Conservation (phyloP, 2,888 invertebrate genomes). For the Catocala sponsa region DNA sequence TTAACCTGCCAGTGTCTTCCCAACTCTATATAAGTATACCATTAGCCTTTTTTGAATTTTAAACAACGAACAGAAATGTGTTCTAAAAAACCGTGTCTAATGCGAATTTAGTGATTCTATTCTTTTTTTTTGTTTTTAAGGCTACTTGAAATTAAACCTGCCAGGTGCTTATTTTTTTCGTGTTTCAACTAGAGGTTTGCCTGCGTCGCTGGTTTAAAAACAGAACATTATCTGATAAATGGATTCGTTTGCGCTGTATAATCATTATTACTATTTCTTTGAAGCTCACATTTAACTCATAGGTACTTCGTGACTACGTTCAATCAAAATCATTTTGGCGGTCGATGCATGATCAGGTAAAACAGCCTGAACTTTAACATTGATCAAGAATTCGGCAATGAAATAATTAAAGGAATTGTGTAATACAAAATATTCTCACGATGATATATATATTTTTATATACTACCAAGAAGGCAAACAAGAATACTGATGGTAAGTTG, state of each 20-base stretch:
- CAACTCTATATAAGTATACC: not conserved
- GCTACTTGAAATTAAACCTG: constrained; percentile 5
- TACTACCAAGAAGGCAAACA: no score
- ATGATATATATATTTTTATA: not conserved
- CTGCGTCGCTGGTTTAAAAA: no score
- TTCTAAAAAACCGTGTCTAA: constrained; percentile 5
- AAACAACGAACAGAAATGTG: not conserved
- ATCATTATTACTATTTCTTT: constrained; percentile 24
- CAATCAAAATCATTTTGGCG: constrained; percentile 32
- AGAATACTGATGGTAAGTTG: no score
- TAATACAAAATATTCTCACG: not conserved
- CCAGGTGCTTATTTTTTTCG: not conserved
- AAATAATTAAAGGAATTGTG: constrained; percentile 12
- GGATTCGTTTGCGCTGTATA: no score
- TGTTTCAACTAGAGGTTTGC: no score
- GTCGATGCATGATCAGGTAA: constrained; percentile 25
- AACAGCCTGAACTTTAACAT: constrained; percentile 41
- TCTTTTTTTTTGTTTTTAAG: not conserved
- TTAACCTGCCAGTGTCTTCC: not conserved
- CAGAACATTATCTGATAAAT: no score
- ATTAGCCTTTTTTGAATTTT: not conserved
- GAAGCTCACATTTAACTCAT: constrained; percentile 13
- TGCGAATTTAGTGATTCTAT: not conserved
- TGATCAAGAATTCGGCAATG: constrained; percentile 24
- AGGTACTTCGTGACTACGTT: constrained; percentile 24